Percentiles rank a stretch among this genome's conserved stretches.
These are phyloP conservation scores for Choloepus didactylus DNA, from an alignment of 2,797 vertebrate species.

Conservation along the genomic window DNA sequence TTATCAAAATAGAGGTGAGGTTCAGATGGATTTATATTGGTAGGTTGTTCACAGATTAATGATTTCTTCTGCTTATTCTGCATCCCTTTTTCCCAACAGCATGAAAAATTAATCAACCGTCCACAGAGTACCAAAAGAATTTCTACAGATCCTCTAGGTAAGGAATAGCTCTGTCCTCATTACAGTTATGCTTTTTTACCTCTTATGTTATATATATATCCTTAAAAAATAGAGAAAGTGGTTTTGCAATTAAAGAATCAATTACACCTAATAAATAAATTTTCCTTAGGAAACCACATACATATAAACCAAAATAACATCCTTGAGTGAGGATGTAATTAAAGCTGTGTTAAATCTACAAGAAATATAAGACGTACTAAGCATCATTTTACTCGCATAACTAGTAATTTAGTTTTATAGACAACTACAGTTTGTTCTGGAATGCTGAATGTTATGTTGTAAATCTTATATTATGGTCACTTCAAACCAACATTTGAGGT, in stretches of 20 bases:
- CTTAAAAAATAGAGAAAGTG: background rate
- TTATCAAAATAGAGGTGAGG: background rate
- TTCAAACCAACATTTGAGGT: background rate
- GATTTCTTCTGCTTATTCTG: constrained; percentile 53
- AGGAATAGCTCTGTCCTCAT: constrained; percentile 45
- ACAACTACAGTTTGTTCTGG: background rate
- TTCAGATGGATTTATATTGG: constrained; percentile 8
- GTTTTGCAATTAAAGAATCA: constrained; percentile 22
- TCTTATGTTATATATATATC: background rate
- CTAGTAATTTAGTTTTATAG: constrained; percentile 3
- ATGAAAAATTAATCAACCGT: constrained; percentile 87
- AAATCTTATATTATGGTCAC: background rate
- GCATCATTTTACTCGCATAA: constrained; percentile 22
- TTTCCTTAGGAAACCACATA: constrained; percentile 20
- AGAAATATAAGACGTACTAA: background rate
- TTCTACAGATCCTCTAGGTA: constrained; percentile 89
- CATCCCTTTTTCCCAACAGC: constrained; percentile 85
- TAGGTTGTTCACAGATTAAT: constrained; percentile 5
- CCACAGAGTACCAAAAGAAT: constrained; percentile 85
- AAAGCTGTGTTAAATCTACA: background rate
- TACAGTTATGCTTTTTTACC: background rate
- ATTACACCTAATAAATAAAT: background rate
- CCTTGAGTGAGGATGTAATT: background rate
- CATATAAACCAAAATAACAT: constrained; percentile 32
- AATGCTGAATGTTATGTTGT: constrained; percentile 13